Evolutionary conservation across 2,888 invertebrate species (phyloP).

Genomic region (Perdita meconis): DNA sequence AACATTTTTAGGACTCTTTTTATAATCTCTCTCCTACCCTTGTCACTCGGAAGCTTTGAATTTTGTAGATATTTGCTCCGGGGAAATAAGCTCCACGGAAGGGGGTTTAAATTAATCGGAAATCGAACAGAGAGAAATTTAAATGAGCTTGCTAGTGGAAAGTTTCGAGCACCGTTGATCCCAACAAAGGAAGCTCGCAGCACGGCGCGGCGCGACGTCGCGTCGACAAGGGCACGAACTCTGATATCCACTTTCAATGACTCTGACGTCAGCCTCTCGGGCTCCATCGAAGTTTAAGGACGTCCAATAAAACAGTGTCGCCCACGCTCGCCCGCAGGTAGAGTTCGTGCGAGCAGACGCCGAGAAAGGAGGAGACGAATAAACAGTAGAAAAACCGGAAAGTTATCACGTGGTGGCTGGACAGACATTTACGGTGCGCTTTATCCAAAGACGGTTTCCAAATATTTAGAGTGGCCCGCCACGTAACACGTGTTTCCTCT

Average conservation of each 20-base stretch:
- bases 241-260: conserved; percentile 35
- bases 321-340: not conserved
- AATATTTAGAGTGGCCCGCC: conserved; percentile 60
- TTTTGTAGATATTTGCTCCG: no score
- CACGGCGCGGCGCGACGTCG: no score
- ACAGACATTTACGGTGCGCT: conserved; percentile 13
- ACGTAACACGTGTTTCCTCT: conserved; percentile 48
- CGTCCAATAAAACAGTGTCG: not conserved
- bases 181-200: conserved; percentile 4
- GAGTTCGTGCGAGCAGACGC: conserved; percentile 14
- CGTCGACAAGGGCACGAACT: conserved; percentile 16
- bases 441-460: conserved; percentile 48
- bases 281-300: conserved; percentile 47
- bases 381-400: not conserved
- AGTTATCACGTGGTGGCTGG: conserved; percentile 23
- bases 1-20: no score
- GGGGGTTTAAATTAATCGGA: no score
- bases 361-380: not conserved
- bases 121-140: no score
- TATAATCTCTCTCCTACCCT: no score
- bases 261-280: conserved; percentile 28
- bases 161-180: not conserved
- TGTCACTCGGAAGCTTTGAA: no score
- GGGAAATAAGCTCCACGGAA: no score
- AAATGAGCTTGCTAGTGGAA: no score